Evolutionary conservation across 2,113 vertebrate species (phyloP).

Genomic region (Macquaria ambigua): DNA sequence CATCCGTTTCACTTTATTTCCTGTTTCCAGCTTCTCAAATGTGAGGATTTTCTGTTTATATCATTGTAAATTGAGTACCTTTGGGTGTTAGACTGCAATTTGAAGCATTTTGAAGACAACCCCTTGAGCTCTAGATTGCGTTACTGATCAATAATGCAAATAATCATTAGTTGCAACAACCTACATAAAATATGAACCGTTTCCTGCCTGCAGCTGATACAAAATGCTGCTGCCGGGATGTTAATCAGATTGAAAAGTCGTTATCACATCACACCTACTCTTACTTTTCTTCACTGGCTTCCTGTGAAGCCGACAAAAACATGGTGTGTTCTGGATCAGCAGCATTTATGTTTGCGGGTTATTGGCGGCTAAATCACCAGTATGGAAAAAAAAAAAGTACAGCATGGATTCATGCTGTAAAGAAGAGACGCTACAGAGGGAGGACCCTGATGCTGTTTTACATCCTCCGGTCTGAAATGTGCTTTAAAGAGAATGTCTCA

Average conservation of each 20-base stretch:
- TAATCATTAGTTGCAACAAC: background rate
- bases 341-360: background rate
- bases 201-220: background rate
- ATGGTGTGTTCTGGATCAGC: too few species aligned
- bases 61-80: too few species aligned
- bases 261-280: conserved; percentile 5
- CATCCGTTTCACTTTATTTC: background rate
- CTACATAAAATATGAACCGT: background rate
- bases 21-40: background rate
- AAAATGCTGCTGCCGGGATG: background rate
- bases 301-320: background rate
- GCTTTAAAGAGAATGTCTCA: background rate
- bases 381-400: too few species aligned
- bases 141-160: background rate
- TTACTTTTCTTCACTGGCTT: background rate
- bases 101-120: background rate
- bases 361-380: background rate
- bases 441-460: too few species aligned
- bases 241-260: background rate
- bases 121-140: background rate
- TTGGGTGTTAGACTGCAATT: too few species aligned
- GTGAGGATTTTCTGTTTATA: background rate
- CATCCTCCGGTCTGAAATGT: background rate
- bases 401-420: too few species aligned
- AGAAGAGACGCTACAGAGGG: background rate